These are phyloP conservation scores for Drosophila yakuba DNA, from an alignment of 1,140 invertebrate species.

Conservation along the genomic window DNA sequence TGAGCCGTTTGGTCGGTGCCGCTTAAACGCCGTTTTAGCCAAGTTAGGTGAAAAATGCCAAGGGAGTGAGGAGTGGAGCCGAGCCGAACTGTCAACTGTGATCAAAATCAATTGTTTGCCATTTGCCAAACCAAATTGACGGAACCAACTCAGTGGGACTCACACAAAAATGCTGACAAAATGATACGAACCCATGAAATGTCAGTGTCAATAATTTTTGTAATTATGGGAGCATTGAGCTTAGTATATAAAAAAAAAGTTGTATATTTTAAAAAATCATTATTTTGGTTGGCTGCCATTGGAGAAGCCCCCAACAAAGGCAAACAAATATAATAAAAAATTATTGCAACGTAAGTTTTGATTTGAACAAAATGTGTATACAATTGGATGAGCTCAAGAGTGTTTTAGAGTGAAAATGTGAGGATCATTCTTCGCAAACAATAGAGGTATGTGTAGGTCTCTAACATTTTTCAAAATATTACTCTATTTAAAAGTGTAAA, in stretches of 20 bases:
- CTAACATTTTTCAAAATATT: neutral
- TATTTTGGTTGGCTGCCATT: conserved; percentile 34
- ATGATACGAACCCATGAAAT: conserved; percentile 39
- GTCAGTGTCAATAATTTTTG: conserved; percentile 48
- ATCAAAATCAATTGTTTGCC: conserved; percentile 71
- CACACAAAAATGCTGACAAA: conserved; percentile 51
- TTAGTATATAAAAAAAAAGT: conserved; percentile 17
- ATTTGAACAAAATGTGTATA: conserved; percentile 50
- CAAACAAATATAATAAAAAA: conserved; percentile 82
- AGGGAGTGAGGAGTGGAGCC: conserved; percentile 13
- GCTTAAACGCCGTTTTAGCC: conserved; percentile 67
- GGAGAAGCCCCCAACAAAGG: conserved; percentile 55
- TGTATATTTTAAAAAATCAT: conserved; percentile 23
- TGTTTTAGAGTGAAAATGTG: conserved; percentile 77
- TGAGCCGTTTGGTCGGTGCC: conserved; percentile 54
- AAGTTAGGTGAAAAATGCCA: conserved; percentile 32
- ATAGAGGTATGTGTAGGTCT: neutral
- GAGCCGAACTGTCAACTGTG: conserved; percentile 56
- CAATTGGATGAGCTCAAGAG: conserved; percentile 64
- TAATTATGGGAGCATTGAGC: conserved; percentile 27
- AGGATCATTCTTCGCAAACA: conserved; percentile 9
- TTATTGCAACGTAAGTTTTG: conserved; percentile 66
- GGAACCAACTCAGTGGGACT: conserved; percentile 33
- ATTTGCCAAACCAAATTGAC: conserved; percentile 58
- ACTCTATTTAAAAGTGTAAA: too few species aligned